Percentiles rank a stretch among this genome's conserved stretches.
These are phyloP conservation scores for Pterobdella sp. DNA, from an alignment of 2,888 invertebrate genomes.

Conservation along the genomic window DNA sequence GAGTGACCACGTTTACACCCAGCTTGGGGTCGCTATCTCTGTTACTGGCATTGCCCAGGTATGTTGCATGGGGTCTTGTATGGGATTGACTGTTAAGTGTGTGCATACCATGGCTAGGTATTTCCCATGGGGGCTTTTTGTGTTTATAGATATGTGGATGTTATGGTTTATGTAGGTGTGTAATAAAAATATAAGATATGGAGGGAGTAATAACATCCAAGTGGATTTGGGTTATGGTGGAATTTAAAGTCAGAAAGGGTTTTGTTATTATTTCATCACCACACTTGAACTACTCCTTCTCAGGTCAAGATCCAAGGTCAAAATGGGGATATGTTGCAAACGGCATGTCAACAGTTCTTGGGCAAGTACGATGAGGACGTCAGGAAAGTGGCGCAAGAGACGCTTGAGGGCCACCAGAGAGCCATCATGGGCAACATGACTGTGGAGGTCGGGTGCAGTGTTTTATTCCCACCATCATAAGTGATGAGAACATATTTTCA, in stretches of 20 bases:
- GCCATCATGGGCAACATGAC: conserved; percentile 55
- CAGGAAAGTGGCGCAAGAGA: conserved; percentile 49
- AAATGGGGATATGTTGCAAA: conserved; percentile 50
- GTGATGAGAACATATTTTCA: background rate
- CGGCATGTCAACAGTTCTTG: conserved; percentile 52
- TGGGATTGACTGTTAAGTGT: too few relatives aligned
- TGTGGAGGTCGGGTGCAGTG: conserved; percentile 43
- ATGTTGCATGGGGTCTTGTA: too few relatives aligned
- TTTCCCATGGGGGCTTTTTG: too few relatives aligned
- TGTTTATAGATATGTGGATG: too few relatives aligned
- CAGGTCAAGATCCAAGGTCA: conserved; percentile 54
- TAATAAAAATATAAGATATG: too few relatives aligned
- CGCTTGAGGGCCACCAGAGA: conserved; percentile 53
- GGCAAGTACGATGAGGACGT: conserved; percentile 50
- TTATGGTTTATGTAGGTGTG: too few relatives aligned
- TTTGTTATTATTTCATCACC: background rate
- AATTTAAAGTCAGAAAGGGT: background rate
- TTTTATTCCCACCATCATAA: background rate
- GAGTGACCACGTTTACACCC: conserved; percentile 88
- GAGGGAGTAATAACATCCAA: background rate
- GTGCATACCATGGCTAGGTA: too few relatives aligned
- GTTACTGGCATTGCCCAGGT: conserved; percentile 96
- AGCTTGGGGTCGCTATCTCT: conserved; percentile 90
- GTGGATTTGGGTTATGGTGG: background rate
- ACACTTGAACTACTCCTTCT: too few relatives aligned